These are phyloP conservation scores for Tenodera sinensis DNA, from an alignment of 2,888 invertebrate species.

Conservation along the genomic window DNA sequence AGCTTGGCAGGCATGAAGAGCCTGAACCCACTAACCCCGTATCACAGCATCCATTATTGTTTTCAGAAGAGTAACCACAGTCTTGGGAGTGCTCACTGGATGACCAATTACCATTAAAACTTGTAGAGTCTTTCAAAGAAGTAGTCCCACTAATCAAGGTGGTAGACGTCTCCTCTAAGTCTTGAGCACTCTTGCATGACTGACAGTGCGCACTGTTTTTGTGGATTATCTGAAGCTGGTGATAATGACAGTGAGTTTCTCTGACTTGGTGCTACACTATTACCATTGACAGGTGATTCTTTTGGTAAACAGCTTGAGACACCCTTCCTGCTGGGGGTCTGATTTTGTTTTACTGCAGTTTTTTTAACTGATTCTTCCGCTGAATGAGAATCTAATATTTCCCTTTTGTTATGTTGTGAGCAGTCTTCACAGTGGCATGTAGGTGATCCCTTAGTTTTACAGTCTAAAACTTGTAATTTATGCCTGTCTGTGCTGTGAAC, in stretches of 20 bases:
- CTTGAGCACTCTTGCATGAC: constrained; percentile 31
- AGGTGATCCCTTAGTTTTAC: constrained; percentile 40
- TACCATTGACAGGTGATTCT: background rate
- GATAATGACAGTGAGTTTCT: background rate
- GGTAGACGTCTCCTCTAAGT: background rate
- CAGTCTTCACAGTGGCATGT: constrained; percentile 44
- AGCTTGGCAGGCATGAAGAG: constrained; percentile 75
- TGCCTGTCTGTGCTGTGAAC: constrained; percentile 14
- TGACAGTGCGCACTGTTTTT: constrained; percentile 12
- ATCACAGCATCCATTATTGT: constrained; percentile 68
- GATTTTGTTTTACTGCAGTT: background rate
- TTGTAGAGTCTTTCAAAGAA: background rate
- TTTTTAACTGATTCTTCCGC: background rate
- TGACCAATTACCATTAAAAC: constrained; percentile 51
- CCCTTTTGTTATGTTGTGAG: constrained; percentile 36
- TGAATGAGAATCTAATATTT: background rate
- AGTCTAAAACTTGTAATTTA: background rate
- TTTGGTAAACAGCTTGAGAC: background rate
- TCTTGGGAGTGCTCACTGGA: constrained; percentile 73
- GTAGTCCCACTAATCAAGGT: background rate
- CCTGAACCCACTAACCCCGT: constrained; percentile 63
- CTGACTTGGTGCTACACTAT: background rate
- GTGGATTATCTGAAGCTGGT: background rate
- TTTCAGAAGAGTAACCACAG: constrained; percentile 85
- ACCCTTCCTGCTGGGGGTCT: background rate